phyloP scores from a whole-genome alignment of 2,113 vertebrate genomes.

The Xyliphius kryptos region DNA sequence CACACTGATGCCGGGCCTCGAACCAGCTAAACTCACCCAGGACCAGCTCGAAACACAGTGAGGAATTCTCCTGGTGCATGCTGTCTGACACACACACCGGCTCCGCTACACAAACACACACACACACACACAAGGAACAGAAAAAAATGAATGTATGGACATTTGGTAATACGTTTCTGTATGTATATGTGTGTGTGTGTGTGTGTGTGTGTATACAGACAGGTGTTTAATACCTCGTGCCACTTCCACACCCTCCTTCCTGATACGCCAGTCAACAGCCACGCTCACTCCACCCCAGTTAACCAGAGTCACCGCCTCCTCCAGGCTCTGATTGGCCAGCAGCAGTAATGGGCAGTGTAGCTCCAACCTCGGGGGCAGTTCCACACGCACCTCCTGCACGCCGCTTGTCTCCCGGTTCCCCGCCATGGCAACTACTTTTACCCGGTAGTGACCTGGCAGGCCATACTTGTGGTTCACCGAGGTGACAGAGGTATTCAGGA shows the following conservation, averaged over 20 bases:
- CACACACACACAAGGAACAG: too few species aligned
- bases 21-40: too few species aligned
- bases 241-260: conserved; percentile 54
- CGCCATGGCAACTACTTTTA: conserved; percentile 61
- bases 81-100: too few species aligned
- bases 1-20: too few species aligned
- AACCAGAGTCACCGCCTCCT: conserved; percentile 65
- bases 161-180: too few species aligned
- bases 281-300: conserved; percentile 74
- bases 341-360: conserved; percentile 70
- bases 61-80: too few species aligned
- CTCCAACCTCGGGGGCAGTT: conserved; percentile 69
- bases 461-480: conserved; percentile 65
- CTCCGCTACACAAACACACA: too few species aligned
- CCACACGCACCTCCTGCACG: conserved; percentile 63
- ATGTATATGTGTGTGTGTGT: background rate
- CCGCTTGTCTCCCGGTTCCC: conserved; percentile 55
- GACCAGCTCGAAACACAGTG: too few species aligned
- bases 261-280: conserved; percentile 66
- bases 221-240: too few species aligned
- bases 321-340: conserved; percentile 69
- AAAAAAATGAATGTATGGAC: too few species aligned
- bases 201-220: background rate
- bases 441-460: conserved; percentile 71
- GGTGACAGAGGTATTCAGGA: conserved; percentile 60